phyloP scores from a whole-genome alignment of 2,888 invertebrate genomes.

The Andrena flavipes region DNA sequence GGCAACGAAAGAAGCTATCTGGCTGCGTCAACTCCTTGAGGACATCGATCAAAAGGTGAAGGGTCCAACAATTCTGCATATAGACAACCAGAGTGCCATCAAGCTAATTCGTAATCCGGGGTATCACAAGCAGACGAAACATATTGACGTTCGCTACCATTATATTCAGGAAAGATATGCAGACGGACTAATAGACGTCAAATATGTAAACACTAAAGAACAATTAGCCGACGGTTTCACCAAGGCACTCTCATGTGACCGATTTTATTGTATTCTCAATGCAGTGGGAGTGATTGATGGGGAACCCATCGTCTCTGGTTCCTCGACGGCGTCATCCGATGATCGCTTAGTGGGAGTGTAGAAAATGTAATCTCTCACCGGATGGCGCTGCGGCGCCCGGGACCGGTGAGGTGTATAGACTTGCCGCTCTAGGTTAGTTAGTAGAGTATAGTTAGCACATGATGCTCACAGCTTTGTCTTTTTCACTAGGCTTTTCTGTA shows the following conservation, averaged over 20 bases:
- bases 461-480: too few relatives aligned
- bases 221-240: not conserved
- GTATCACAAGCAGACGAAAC: not conserved
- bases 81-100: slow-evolving; percentile 6
- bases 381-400: too few relatives aligned
- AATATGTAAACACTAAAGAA: not conserved
- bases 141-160: not conserved
- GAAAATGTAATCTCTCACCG: too few relatives aligned
- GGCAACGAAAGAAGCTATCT: not conserved
- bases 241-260: not conserved
- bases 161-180: not conserved
- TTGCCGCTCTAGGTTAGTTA: too few relatives aligned
- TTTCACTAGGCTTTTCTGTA: too few relatives aligned
- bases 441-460: fast-evolving
- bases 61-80: not conserved
- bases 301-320: too few relatives aligned
- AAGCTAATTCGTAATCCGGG: not conserved
- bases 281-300: too few relatives aligned
- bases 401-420: too few relatives aligned
- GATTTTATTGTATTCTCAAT: too few relatives aligned
- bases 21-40: not conserved
- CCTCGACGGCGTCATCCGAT: too few relatives aligned
- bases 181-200: not conserved
- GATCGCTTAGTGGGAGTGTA: too few relatives aligned
- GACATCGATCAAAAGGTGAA: not conserved